phyloP scores from a whole-genome alignment of 2,888 invertebrate genomes.

The Scaeva pyrastri region DNA sequence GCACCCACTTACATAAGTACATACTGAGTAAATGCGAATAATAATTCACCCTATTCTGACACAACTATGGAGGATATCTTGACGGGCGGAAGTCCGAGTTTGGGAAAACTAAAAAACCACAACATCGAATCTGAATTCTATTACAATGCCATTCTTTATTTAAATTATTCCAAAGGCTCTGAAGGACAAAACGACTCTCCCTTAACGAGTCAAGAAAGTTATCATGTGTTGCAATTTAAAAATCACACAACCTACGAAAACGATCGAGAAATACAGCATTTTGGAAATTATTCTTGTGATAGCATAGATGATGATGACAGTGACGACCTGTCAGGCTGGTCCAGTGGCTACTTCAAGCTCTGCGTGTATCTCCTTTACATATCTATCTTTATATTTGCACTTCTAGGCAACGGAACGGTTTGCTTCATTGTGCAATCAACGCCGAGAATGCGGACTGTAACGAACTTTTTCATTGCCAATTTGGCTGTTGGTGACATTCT shows the following conservation, averaged over 20 bases:
- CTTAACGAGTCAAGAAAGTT: constrained; percentile 29
- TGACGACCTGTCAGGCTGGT: constrained; percentile 79
- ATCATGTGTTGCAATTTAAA: constrained; percentile 32
- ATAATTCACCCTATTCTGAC: not conserved
- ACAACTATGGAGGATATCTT: constrained; percentile 9
- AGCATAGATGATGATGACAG: constrained; percentile 65
- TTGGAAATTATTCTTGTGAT: constrained; percentile 79
- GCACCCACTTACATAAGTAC: too few relatives aligned
- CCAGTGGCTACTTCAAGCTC: constrained; percentile 86
- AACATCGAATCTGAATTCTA: constrained; percentile 45
- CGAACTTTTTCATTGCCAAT: constrained; percentile 96
- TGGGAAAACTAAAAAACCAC: constrained; percentile 1
- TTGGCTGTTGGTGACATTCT: constrained; percentile 95
- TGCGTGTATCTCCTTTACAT: constrained; percentile 89
- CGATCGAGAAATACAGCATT: constrained; percentile 38
- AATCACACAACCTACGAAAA: constrained; percentile 43
- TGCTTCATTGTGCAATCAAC: constrained; percentile 94
- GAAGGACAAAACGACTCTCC: constrained; percentile 27
- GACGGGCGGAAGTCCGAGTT: not conserved
- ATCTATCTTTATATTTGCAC: constrained; percentile 88
- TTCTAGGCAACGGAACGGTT: constrained; percentile 91
- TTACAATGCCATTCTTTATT: constrained; percentile 40
- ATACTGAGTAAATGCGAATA: not conserved
- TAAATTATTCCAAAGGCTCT: constrained; percentile 52
- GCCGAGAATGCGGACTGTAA: constrained; percentile 95